Evolutionary conservation across 2,797 vertebrate species (phyloP).

Genomic region (Dicrostonyx torquatus): DNA sequence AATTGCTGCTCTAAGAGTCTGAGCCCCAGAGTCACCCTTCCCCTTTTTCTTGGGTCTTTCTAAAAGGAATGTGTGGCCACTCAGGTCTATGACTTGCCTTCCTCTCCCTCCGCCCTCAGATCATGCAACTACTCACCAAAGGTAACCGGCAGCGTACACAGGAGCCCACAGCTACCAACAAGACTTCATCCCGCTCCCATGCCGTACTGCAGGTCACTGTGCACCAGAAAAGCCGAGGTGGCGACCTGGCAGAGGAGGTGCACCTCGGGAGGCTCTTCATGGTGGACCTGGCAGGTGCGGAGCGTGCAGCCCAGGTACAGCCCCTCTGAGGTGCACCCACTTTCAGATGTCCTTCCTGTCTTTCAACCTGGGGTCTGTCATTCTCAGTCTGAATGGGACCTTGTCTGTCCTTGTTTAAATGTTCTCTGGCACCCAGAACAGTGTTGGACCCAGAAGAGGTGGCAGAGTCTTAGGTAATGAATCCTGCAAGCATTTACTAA

Average conservation of each 20-base stretch:
- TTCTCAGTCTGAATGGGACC: neutral
- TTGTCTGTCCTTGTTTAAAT: fast-evolving
- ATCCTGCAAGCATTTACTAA: fast-evolving
- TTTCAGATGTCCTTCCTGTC: fast-evolving
- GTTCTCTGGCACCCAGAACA: neutral
- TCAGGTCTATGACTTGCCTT: neutral
- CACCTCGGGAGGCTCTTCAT: constrained; percentile 82
- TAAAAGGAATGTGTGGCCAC: neutral
- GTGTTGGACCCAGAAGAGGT: fast-evolving
- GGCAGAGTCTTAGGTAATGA: fast-evolving
- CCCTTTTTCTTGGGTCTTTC: fast-evolving
- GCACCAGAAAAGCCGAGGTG: constrained; percentile 57
- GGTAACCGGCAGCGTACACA: constrained; percentile 84
- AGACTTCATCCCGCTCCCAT: constrained; percentile 81
- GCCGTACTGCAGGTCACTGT: constrained; percentile 84
- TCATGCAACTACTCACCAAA: constrained; percentile 83
- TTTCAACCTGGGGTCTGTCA: no score
- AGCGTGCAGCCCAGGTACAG: constrained; percentile 84
- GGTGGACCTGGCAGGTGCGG: constrained; percentile 84
- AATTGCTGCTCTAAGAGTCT: neutral
- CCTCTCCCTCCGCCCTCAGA: constrained; percentile 57
- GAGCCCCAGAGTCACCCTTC: fast-evolving
- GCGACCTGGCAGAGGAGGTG: constrained; percentile 46
- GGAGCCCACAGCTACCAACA: constrained; percentile 84
- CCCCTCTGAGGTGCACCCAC: no score